A percentile compares a stretch with the other conserved stretches of the same genome.
Evolutionary conservation across 2,888 invertebrate species (phyloP).

Genomic region (Eretmocerus hayati): DNA sequence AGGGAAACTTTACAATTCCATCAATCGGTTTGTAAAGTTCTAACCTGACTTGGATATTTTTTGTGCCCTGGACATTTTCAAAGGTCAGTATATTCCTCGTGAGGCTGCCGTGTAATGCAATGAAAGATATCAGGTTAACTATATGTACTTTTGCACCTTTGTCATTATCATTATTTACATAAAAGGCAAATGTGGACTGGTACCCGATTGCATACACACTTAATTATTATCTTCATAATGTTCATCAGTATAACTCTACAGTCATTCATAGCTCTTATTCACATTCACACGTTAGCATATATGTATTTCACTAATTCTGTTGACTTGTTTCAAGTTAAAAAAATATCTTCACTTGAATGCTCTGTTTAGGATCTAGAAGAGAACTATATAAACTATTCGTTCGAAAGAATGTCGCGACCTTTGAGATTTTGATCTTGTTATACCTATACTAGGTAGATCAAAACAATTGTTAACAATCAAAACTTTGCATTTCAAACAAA

Average conservation of each 20-base stretch:
- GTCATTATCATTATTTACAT: constrained; percentile 41
- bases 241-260: constrained; percentile 3
- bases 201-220: constrained; percentile 37
- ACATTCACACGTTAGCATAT: background rate
- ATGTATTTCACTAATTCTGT: constrained; percentile 2
- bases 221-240: constrained; percentile 18
- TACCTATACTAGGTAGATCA: too few species aligned
- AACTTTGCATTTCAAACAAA: too few species aligned
- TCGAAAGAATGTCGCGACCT: too few species aligned
- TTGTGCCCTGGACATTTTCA: too few species aligned
- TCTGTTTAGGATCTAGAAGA: too few species aligned
- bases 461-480: too few species aligned
- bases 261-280: constrained; percentile 1
- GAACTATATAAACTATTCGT: too few species aligned
- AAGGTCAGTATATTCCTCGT: too few species aligned
- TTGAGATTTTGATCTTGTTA: too few species aligned
- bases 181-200: constrained; percentile 45
- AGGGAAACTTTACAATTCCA: too few species aligned
- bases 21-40: background rate
- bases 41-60: too few species aligned
- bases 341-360: constrained; percentile 15
- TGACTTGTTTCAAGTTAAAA: constrained; percentile 20
- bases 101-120: constrained; percentile 7
- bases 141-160: constrained; percentile 19
- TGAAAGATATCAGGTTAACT: constrained; percentile 43